Percentiles rank a stretch among this genome's conserved stretches.
Conservation (phyloP, 2,113 vertebrate genomes). For the Psophia crepitans region DNA sequence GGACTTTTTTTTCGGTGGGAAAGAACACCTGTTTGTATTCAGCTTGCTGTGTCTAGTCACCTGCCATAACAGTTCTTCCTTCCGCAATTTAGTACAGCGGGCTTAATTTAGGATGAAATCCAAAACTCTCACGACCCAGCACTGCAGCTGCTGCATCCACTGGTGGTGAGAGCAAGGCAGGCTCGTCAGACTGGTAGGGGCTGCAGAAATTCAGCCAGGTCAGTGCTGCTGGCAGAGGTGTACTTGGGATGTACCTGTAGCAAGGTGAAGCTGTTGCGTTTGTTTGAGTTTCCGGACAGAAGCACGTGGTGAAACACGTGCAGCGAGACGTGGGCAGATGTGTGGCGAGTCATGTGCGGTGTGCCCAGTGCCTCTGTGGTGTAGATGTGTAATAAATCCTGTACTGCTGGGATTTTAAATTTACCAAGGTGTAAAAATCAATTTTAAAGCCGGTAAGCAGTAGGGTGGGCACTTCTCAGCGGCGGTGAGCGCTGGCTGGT, state of each 20-base stretch:
- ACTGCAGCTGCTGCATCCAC: neutral
- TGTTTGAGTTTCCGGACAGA: neutral
- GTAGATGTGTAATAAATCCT: neutral
- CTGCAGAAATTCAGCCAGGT: neutral
- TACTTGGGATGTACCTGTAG: neutral
- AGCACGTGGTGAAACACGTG: fast-evolving
- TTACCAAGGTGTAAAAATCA: neutral
- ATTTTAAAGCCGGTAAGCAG: neutral
- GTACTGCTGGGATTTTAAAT: neutral
- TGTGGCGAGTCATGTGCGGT: neutral
- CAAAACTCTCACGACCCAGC: neutral
- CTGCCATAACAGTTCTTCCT: neutral
- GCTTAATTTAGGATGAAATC: neutral
- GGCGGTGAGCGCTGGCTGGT: neutral
- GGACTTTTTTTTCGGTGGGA: neutral
- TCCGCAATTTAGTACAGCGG: neutral
- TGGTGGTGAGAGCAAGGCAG: neutral
- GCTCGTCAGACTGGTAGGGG: fast-evolving
- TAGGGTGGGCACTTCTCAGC: neutral
- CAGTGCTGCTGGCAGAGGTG: neutral
- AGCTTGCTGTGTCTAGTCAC: neutral
- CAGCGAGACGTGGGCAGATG: fast-evolving
- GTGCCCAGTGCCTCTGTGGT: neutral
- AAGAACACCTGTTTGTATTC: neutral
- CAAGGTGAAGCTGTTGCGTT: neutral